A percentile compares a stretch with the other conserved stretches of the same genome.
Conservation (phyloP, 2,113 vertebrate genomes). For the Bufo bufo region DNA sequence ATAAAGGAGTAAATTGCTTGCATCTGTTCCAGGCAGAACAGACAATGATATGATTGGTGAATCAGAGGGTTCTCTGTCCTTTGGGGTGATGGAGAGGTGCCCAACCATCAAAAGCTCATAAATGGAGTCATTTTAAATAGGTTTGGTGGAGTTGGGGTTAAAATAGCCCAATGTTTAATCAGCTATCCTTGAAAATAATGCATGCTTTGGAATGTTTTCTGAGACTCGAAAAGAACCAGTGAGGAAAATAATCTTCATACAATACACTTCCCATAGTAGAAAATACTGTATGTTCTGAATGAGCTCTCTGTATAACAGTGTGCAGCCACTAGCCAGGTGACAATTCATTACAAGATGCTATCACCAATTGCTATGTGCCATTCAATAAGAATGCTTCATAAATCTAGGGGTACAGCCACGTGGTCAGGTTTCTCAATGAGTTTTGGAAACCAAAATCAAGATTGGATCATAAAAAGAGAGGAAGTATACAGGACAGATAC, state of each 20-base stretch:
- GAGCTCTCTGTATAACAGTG: not conserved
- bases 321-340: not conserved
- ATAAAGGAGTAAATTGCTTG: conserved; percentile 99
- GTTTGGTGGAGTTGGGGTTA: conserved; percentile 74
- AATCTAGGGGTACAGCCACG: not conserved
- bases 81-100: conserved; percentile 83
- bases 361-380: not conserved
- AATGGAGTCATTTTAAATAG: conserved; percentile 99
- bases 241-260: not conserved
- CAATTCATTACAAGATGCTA: conserved; percentile 19
- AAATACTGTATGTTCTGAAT: not conserved
- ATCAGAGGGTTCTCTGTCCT: conserved; percentile 89
- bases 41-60: conserved; percentile 94
- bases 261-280: not conserved
- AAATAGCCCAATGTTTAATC: conserved; percentile 68
- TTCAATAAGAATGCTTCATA: not conserved
- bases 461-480: too few species aligned
- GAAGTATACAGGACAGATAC: too few species aligned
- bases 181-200: conserved; percentile 79
- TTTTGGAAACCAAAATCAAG: too few species aligned
- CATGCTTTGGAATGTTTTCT: conserved; percentile 78
- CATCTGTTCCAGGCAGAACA: conserved; percentile 95
- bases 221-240: conserved; percentile 51
- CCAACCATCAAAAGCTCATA: conserved; percentile 92
- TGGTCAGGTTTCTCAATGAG: too few species aligned